phyloP scores from a whole-genome alignment of 1,140 invertebrate genomes.

The Halyomorpha halys region DNA sequence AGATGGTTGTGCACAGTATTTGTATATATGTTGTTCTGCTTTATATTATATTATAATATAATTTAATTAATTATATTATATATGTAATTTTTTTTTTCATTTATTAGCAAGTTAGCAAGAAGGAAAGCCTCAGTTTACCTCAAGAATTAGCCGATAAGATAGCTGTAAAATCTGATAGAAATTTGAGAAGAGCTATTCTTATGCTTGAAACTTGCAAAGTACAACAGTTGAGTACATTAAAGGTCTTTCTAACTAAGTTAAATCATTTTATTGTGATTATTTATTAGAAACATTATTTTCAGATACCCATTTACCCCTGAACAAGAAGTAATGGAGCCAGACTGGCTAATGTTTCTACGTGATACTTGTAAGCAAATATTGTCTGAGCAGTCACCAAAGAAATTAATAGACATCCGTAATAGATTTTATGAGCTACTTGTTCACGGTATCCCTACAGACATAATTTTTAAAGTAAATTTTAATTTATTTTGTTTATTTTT shows the following conservation, averaged over 20 bases:
- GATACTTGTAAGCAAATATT: slow-evolving; percentile 83
- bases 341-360: slow-evolving; percentile 85
- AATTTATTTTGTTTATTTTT: background rate
- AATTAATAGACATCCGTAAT: slow-evolving; percentile 71
- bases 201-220: slow-evolving; percentile 92
- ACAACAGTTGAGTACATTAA: slow-evolving; percentile 52
- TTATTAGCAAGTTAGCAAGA: slow-evolving; percentile 64
- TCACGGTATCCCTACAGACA: slow-evolving; percentile 86
- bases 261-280: background rate
- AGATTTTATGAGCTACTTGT: slow-evolving; percentile 87
- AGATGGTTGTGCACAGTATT: too few relatives aligned
- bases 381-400: slow-evolving; percentile 74
- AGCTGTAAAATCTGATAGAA: slow-evolving; percentile 70
- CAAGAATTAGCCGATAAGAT: slow-evolving; percentile 66
- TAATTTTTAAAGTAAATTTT: slow-evolving; percentile 65
- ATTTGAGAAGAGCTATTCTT: slow-evolving; percentile 84
- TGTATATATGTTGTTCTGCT: too few relatives aligned
- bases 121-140: slow-evolving; percentile 73
- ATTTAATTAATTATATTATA: too few relatives aligned
- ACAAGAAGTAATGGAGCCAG: slow-evolving; percentile 75
- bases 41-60: too few relatives aligned
- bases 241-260: background rate
- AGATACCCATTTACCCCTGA: slow-evolving; percentile 72
- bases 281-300: slow-evolving; percentile 25
- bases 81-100: slow-evolving; percentile 33